A percentile compares a stretch with the other conserved stretches of the same genome.
Evolutionary conservation across 2,888 invertebrate genomes (phyloP).

Genomic region (Andricus quercusramuli): DNA sequence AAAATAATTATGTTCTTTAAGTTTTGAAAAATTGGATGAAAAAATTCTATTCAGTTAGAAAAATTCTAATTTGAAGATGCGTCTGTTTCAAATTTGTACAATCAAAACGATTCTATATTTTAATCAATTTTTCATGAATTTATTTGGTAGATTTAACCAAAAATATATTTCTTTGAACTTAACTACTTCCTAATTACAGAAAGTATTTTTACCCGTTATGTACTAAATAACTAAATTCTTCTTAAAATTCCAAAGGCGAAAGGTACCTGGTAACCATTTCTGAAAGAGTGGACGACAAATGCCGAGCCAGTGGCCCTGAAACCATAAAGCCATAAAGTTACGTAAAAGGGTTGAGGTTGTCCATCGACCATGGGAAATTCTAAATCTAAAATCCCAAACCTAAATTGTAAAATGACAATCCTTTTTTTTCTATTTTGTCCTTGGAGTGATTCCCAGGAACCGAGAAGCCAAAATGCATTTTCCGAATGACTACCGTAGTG

Average conservation of each 20-base stretch:
- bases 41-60: no score
- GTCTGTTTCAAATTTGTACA: no score
- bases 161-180: no score
- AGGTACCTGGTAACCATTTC: conserved; percentile 14
- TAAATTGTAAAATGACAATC: not conserved
- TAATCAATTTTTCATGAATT: no score
- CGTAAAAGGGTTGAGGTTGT: conserved; percentile 64
- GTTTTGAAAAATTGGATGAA: no score
- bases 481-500: conserved; percentile 7
- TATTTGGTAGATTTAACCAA: no score
- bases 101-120: no score
- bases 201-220: not conserved
- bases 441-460: conserved; percentile 10
- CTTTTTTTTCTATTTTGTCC: conserved; percentile 14
- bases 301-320: conserved; percentile 44
- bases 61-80: no score
- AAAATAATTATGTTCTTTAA: no score
- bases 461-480: conserved; percentile 20
- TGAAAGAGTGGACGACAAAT: conserved; percentile 44
- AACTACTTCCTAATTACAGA: not conserved
- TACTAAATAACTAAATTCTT: not conserved
- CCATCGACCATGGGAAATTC: not conserved
- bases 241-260: not conserved
- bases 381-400: not conserved
- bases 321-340: conserved; percentile 71